phyloP scores from a whole-genome alignment of 2,888 invertebrate genomes.

The Mycalesis mineus region DNA sequence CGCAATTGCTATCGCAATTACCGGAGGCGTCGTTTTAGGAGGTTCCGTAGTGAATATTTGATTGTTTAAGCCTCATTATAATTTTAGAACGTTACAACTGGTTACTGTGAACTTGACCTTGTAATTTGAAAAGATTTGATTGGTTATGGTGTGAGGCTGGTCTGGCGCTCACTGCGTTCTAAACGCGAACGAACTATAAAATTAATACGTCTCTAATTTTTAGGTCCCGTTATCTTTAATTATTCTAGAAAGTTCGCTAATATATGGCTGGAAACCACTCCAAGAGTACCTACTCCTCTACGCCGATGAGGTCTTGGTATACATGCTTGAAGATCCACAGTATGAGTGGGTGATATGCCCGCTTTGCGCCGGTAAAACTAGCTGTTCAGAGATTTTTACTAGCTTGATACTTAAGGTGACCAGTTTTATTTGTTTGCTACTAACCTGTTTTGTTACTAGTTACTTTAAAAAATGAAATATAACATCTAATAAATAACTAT shows the following conservation, averaged over 20 bases:
- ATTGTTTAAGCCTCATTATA: too few relatives aligned
- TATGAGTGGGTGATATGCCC: constrained; percentile 2
- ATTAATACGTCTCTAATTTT: background rate
- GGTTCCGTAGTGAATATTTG: too few relatives aligned
- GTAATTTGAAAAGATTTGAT: too few relatives aligned
- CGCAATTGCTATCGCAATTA: too few relatives aligned
- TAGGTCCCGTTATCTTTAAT: constrained; percentile 10
- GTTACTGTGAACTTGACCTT: too few relatives aligned
- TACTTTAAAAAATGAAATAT: background rate
- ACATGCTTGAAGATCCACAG: background rate
- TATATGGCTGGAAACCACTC: constrained; percentile 4
- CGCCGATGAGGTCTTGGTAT: background rate
- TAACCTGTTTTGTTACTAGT: background rate
- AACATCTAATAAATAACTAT: background rate
- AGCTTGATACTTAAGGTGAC: background rate
- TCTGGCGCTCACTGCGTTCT: too few relatives aligned
- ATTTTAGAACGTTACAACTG: too few relatives aligned
- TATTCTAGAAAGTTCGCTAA: constrained; percentile 4
- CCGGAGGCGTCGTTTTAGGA: too few relatives aligned
- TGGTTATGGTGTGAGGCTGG: too few relatives aligned
- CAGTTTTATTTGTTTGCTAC: background rate
- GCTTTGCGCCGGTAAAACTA: constrained; percentile 7
- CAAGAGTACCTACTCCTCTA: background rate
- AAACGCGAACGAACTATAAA: too few relatives aligned
- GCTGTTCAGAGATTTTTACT: background rate